Base-by-base conservation (phyloP, 2,797 vertebrate genomes). In the Arrhamphus sclerolepis region DNA sequence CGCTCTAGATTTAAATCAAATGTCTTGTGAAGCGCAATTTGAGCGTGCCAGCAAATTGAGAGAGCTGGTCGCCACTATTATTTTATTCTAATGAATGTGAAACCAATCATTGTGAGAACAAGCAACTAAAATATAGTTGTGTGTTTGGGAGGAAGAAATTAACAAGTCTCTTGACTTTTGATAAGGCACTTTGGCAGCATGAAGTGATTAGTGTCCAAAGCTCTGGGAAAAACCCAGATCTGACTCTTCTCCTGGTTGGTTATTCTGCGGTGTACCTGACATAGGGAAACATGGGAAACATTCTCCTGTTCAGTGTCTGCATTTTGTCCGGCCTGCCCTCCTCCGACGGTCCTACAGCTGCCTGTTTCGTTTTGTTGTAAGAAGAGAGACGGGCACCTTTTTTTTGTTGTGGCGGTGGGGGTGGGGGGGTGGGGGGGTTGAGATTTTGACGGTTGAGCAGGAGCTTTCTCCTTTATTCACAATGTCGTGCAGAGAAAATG, bases 201-300 rank as follows among this genome's bases (percentile, higher is more conserved):
- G 43, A 29, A 19, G 21, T 49, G 47, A 31, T 22, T 34, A 6
- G 19, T 19, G 52, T 66, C 61, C 41, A 18, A 56, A 40, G 58
- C 62, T 80, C 64, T 56, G 39, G 62, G 71, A 83, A 66, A 56
- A 49, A 54, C 59, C 66, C 49, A 44, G 48, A 76, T 70, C 69
- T 73, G 59, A 58, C 59, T 90, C 91, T 91, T 91, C 88, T 72
- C 83, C 60, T 54, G 64, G 43, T 28, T 49, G 64, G 62, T 83
- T 81, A 94, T 92, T 81, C 83, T 64, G 72, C 62, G 76, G 80
- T 75, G 75, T 94, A 95, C 89, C 92, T 94, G 92, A 93, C 93
- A 91, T 83, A 48, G 60, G 64, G 60, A 60, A 86, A 92, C 91
- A 92, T 91, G 60, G 64, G 60, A 60, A 86, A 92, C 91, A 92